Evolutionary conservation across 2,797 vertebrate genomes (phyloP).

Genomic region (Lepilemur septentrionalis): DNA sequence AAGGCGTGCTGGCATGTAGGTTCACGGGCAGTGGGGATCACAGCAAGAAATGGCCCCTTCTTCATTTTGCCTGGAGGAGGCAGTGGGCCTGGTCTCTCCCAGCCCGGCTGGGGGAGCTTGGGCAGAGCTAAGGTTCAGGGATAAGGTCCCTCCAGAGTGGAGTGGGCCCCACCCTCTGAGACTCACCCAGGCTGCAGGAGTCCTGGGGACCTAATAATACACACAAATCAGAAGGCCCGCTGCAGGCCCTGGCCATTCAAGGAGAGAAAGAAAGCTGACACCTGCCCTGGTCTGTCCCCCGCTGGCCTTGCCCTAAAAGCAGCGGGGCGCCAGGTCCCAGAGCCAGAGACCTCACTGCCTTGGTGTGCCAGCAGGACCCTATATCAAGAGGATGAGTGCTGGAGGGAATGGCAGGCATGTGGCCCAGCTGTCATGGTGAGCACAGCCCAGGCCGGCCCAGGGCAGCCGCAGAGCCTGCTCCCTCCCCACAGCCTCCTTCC

Average conservation of each 20-base stretch:
- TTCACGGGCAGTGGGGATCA: neutral
- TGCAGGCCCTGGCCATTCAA: conserved; percentile 67
- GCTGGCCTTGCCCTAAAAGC: conserved; percentile 29
- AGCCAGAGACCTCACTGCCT: neutral
- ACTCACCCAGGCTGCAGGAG: neutral
- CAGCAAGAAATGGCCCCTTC: neutral
- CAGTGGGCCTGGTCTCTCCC: neutral
- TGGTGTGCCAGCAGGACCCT: conserved; percentile 23
- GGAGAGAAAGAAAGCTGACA: conserved; percentile 60
- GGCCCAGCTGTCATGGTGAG: conserved; percentile 40
- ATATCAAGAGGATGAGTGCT: conserved; percentile 62
- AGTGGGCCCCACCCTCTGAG: neutral
- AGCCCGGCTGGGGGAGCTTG: too few species aligned
- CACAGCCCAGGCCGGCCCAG: neutral
- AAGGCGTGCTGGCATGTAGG: accelerated
- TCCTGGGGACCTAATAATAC: conserved; percentile 74
- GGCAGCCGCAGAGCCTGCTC: neutral
- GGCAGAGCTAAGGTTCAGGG: neutral
- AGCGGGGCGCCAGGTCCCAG: neutral
- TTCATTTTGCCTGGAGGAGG: neutral
- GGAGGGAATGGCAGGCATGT: conserved; percentile 66
- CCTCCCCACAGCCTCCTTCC: neutral
- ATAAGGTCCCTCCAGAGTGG: neutral
- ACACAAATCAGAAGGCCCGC: conserved; percentile 68
- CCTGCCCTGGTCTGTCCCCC: neutral